Percentiles rank a stretch among this genome's conserved stretches.
phyloP scores from a whole-genome alignment of 2,797 vertebrate genomes.

The Apogon hyalosoma region DNA sequence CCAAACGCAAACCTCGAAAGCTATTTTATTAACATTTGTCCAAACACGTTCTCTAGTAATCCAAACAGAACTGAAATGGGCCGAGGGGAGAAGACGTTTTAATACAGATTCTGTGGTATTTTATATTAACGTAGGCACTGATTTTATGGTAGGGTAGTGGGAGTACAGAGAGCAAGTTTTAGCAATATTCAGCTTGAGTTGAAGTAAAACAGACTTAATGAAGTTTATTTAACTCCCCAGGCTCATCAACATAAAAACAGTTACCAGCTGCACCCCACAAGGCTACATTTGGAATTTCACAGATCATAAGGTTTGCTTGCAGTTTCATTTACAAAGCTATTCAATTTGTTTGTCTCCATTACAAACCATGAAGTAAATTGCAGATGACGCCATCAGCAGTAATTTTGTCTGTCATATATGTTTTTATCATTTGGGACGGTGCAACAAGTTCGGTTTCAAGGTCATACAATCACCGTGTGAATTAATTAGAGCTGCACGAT shows the following conservation, averaged over 20 bases:
- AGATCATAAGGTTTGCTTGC: constrained; percentile 71
- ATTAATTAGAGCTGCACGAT: constrained; percentile 5
- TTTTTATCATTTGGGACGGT: constrained; percentile 10
- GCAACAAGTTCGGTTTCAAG: constrained; percentile 42
- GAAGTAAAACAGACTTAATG: constrained; percentile 83
- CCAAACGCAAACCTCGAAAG: constrained; percentile 13
- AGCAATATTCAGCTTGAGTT: constrained; percentile 64
- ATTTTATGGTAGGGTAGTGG: constrained; percentile 53
- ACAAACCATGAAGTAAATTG: constrained; percentile 55
- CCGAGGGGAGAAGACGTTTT: constrained; percentile 60
- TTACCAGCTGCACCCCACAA: constrained; percentile 84
- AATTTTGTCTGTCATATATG: constrained; percentile 35
- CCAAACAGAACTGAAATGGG: constrained; percentile 49
- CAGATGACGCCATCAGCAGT: constrained; percentile 51
- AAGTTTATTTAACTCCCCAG: constrained; percentile 85
- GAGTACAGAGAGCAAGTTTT: constrained; percentile 51
- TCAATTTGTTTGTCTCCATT: constrained; percentile 66
- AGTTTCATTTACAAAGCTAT: constrained; percentile 68
- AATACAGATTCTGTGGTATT: constrained; percentile 41
- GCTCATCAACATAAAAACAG: constrained; percentile 88
- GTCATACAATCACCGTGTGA: constrained; percentile 44
- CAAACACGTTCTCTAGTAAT: constrained; percentile 49
- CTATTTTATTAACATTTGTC: constrained; percentile 53
- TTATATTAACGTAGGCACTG: constrained; percentile 49
- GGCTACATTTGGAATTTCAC: constrained; percentile 75